phyloP scores from a whole-genome alignment of 64 coral and sea anemone species.

The Porites australiensis region DNA sequence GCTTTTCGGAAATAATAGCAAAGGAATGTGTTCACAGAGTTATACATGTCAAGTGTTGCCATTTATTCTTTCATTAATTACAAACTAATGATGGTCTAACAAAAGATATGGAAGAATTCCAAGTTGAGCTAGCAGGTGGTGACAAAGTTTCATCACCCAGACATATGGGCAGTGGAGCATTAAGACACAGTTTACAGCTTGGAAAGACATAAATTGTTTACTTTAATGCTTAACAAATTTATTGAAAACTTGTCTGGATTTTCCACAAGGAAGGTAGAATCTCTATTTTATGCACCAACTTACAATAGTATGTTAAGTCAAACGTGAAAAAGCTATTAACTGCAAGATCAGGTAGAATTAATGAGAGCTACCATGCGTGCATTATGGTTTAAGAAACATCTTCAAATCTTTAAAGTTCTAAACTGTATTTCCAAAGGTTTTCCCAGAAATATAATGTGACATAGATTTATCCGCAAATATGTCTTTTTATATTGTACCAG shows the following conservation, averaged over 20 bases:
- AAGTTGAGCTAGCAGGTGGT: neutral
- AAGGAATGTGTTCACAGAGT: neutral
- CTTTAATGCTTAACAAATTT: neutral
- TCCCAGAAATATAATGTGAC: neutral
- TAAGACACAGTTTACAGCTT: neutral
- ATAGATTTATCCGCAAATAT: neutral
- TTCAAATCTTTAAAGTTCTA: neutral
- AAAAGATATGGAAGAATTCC: neutral
- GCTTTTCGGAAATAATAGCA: neutral
- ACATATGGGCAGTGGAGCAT: neutral
- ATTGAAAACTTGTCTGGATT: too few relatives aligned
- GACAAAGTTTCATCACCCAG: neutral
- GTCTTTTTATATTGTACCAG: neutral
- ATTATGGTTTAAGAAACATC: too few relatives aligned
- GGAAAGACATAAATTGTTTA: neutral
- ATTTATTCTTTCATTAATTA: constrained; percentile 24
- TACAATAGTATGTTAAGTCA: too few relatives aligned
- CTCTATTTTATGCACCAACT: too few relatives aligned
- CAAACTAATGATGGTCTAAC: constrained; percentile 16
- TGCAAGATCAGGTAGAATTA: too few relatives aligned
- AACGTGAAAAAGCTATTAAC: too few relatives aligned
- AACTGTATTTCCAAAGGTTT: neutral
- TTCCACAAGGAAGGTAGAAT: too few relatives aligned
- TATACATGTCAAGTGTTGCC: constrained; percentile 36
- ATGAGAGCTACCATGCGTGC: too few relatives aligned